Conservation (phyloP, 2,888 invertebrate species). For the Drosophila multiciliata region DNA sequence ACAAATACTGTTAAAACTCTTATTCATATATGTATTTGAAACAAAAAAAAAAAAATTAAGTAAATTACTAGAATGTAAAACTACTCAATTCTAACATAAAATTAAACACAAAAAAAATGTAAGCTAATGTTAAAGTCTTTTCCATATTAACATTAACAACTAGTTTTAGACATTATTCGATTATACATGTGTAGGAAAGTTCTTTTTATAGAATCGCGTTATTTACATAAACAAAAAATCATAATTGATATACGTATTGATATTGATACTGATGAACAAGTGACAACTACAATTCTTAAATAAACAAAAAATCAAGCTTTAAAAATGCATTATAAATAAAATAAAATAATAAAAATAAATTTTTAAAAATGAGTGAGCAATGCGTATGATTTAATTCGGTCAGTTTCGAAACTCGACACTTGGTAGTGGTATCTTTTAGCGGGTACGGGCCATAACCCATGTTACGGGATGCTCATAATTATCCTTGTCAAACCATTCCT, state of each 20-base stretch:
- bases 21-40: conserved; percentile 67
- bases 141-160: conserved; percentile 68
- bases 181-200: conserved; percentile 71
- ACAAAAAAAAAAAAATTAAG: conserved; percentile 32
- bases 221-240: conserved; percentile 63
- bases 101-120: conserved; percentile 26
- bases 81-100: conserved; percentile 66
- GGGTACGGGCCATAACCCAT: background rate
- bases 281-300: conserved; percentile 63
- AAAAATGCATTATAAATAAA: conserved; percentile 72
- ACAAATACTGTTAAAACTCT: conserved; percentile 52
- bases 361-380: background rate
- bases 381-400: background rate
- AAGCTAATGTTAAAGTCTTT: conserved; percentile 49
- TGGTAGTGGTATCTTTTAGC: background rate
- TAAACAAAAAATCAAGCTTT: conserved; percentile 66
- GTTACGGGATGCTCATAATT: conserved; percentile 86
- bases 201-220: conserved; percentile 62
- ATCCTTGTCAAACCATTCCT: conserved; percentile 92
- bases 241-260: conserved; percentile 40
- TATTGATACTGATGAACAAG: conserved; percentile 57
- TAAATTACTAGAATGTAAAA: conserved; percentile 55
- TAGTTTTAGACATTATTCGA: conserved; percentile 74
- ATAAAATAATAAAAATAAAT: conserved; percentile 38
- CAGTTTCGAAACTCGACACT: background rate